Evolutionary conservation across 2,113 vertebrate genomes (phyloP).

Genomic region (Grammomys dolichurus): DNA sequence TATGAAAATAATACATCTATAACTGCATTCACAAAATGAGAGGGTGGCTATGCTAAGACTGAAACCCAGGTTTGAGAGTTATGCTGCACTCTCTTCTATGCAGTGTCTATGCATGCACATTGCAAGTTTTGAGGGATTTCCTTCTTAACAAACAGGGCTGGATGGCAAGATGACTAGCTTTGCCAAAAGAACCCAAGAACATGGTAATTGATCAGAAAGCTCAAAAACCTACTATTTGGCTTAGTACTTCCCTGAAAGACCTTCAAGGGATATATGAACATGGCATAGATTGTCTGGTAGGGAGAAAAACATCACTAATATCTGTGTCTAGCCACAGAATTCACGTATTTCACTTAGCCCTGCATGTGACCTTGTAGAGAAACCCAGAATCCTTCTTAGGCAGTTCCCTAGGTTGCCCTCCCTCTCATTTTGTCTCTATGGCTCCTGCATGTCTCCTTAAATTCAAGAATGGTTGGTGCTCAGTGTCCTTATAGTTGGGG

Average conservation of each 20-base stretch:
- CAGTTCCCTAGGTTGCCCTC: background rate
- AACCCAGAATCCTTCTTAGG: background rate
- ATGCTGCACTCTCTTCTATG: background rate
- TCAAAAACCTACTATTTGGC: background rate
- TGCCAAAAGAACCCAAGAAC: background rate
- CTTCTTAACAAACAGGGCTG: background rate
- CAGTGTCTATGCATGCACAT: background rate
- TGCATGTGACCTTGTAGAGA: background rate
- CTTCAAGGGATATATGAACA: too few relatives aligned
- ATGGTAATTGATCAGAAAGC: background rate
- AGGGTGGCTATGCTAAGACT: background rate
- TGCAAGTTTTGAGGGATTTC: background rate
- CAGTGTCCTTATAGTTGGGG: background rate
- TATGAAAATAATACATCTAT: conserved; percentile 5
- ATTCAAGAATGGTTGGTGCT: background rate
- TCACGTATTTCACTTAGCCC: background rate
- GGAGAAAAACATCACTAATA: background rate
- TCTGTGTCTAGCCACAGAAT: background rate
- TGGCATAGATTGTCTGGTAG: background rate
- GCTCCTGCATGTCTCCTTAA: background rate
- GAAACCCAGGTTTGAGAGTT: background rate
- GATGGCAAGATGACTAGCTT: background rate
- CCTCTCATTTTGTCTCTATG: background rate
- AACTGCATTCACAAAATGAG: background rate
- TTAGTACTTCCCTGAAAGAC: background rate